phyloP scores from a whole-genome alignment of 2,113 vertebrate genomes.

The Mystacornis crossleyi region DNA sequence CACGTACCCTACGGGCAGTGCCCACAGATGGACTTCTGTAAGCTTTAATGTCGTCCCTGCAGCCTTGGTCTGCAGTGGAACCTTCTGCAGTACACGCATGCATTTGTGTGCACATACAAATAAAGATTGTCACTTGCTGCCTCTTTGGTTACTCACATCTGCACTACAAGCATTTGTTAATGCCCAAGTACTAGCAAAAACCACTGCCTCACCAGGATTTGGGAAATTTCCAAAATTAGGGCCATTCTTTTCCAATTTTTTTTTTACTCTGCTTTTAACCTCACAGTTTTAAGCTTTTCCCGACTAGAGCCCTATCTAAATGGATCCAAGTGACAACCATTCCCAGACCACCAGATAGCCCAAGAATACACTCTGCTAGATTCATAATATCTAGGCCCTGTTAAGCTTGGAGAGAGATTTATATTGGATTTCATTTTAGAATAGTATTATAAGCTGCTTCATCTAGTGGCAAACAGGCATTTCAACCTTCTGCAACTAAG shows the following conservation, averaged over 20 bases:
- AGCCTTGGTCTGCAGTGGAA: background rate
- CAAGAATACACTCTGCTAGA: background rate
- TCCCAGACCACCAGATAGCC: background rate
- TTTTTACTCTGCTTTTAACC: background rate
- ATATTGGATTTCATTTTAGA: background rate
- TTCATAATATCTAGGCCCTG: background rate
- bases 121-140: constrained; percentile 47
- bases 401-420: background rate
- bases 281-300: background rate
- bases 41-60: background rate
- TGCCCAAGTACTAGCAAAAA: background rate
- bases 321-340: background rate
- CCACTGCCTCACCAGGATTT: background rate
- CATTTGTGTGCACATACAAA: background rate
- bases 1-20: background rate
- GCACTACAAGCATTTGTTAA: background rate
- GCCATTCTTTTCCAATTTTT: background rate
- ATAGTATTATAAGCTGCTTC: background rate
- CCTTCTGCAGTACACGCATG: background rate
- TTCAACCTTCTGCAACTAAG: background rate
- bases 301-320: background rate
- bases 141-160: constrained; percentile 38
- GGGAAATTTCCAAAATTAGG: background rate
- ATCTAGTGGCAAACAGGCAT: background rate
- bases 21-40: background rate